These are phyloP conservation scores for Hydractinia symbiolongicarpus DNA, from an alignment of 30 jellyfish, hydroid and myxozoan species.

Conservation along the genomic window DNA sequence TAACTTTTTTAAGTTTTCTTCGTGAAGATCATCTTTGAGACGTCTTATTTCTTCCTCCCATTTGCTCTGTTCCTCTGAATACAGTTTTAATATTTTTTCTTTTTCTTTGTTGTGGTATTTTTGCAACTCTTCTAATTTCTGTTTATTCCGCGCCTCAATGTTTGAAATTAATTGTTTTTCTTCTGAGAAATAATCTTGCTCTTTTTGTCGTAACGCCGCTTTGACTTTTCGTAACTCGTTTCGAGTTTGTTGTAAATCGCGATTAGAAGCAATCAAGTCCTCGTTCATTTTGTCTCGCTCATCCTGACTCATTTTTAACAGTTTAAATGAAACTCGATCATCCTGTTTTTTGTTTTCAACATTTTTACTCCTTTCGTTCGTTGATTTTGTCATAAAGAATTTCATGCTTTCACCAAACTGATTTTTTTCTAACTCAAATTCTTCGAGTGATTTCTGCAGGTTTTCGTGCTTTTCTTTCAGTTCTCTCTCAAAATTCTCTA, in stretches of 20 bases:
- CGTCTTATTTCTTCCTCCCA: slow-evolving; percentile 80
- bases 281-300: slow-evolving; percentile 40
- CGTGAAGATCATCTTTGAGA: slow-evolving; percentile 37
- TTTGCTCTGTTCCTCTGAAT: slow-evolving; percentile 79
- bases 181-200: slow-evolving; percentile 43
- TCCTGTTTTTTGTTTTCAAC: neutral
- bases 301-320: slow-evolving; percentile 20
- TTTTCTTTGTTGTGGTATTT: slow-evolving; percentile 47
- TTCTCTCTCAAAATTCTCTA: slow-evolving; percentile 8
- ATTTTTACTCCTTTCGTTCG: neutral
- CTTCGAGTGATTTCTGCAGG: slow-evolving; percentile 6
- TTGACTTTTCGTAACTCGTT: slow-evolving; percentile 35
- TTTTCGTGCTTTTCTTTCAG: slow-evolving; percentile 11
- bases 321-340: slow-evolving; percentile 17
- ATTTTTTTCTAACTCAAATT: slow-evolving; percentile 16
- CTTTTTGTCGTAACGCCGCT: slow-evolving; percentile 23
- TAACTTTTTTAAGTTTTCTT: slow-evolving; percentile 53
- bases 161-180: slow-evolving; percentile 48
- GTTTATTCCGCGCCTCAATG: slow-evolving; percentile 55
- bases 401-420: slow-evolving; percentile 16
- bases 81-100: slow-evolving; percentile 47
- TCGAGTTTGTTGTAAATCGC: slow-evolving; percentile 21
- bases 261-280: slow-evolving; percentile 18
- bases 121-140: slow-evolving; percentile 54
- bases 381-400: neutral